Percentiles rank a stretch among this genome's conserved stretches.
phyloP scores from a whole-genome alignment of 2,113 vertebrate species.

The Cyanoramphus novaezelandiae region DNA sequence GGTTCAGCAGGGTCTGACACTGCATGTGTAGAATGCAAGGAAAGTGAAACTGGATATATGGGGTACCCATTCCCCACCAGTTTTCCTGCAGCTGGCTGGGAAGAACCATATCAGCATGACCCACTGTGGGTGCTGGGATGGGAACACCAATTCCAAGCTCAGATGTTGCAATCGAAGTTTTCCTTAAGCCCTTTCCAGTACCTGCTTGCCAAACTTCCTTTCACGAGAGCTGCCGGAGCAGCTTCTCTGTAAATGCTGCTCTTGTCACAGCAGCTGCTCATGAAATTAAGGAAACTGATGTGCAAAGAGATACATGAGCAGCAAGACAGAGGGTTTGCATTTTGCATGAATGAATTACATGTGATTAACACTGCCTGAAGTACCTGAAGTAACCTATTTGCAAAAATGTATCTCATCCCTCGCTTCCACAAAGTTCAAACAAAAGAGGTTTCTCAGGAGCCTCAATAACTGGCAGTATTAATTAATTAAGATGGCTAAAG shows the following conservation, averaged over 20 bases:
- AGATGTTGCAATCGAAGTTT: background rate
- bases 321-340: background rate
- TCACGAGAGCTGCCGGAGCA: background rate
- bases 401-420: background rate
- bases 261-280: background rate
- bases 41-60: fast-evolving
- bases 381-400: background rate
- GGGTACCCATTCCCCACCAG: background rate
- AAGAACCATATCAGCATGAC: fast-evolving
- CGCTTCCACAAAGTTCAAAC: background rate
- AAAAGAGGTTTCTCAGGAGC: background rate
- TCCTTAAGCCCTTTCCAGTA: background rate
- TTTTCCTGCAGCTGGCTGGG: background rate
- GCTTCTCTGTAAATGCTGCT: background rate
- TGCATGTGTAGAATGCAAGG: background rate
- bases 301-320: background rate
- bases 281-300: background rate
- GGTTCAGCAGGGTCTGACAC: background rate
- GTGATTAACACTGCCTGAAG: background rate
- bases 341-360: background rate
- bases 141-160: background rate
- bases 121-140: background rate
- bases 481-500: background rate
- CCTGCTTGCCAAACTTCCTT: background rate
- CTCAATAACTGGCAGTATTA: background rate